Conservation (phyloP, 92 coral and sea anemone genomes). For the Phymanthus crucifer region DNA sequence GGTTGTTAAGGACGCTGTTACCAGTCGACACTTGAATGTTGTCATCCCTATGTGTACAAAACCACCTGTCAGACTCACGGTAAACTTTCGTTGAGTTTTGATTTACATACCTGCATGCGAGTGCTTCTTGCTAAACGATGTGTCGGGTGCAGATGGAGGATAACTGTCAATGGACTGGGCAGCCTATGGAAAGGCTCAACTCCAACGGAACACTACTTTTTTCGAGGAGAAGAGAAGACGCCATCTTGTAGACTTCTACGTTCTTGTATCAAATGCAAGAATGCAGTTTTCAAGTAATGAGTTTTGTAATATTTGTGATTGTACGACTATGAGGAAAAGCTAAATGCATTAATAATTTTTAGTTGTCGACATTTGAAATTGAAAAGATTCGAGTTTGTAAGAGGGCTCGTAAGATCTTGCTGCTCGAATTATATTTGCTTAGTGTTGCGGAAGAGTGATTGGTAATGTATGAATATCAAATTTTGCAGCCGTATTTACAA, state of each 20-base stretch:
- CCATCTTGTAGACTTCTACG: constrained; percentile 1
- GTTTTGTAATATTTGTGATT: neutral
- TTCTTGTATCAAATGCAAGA: neutral
- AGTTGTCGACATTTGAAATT: neutral
- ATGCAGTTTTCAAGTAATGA: constrained; percentile 11
- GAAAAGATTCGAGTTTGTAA: neutral
- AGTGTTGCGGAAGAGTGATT: neutral
- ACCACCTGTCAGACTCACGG: neutral
- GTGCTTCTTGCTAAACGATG: neutral
- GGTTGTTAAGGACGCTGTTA: neutral
- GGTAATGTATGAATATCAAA: neutral
- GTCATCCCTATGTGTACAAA: neutral
- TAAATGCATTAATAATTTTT: neutral
- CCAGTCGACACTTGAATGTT: neutral
- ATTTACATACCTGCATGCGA: constrained; percentile 1
- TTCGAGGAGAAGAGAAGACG: constrained; percentile 20
- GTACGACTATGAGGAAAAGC: neutral
- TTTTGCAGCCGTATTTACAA: neutral
- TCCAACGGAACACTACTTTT: constrained; percentile 2
- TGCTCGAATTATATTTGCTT: neutral
- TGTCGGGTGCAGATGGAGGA: constrained; percentile 9
- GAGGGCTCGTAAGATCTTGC: neutral
- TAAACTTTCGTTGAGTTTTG: neutral
- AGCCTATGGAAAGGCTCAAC: neutral
- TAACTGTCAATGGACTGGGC: constrained; percentile 7